Evolutionary conservation across 2,888 invertebrate genomes (phyloP).

Genomic region (Tipula confusa): DNA sequence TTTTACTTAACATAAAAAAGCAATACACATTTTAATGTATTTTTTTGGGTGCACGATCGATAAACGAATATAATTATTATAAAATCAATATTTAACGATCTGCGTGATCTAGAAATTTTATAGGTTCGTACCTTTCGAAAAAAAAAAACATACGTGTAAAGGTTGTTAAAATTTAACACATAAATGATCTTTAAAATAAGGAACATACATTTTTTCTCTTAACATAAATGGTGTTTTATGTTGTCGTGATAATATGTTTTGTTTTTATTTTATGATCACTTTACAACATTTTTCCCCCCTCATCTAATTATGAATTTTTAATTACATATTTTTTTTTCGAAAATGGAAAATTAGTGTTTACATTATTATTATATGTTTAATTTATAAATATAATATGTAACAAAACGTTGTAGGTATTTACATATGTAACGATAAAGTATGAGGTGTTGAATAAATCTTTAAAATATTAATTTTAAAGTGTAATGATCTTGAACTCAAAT

Average conservation of each 20-base stretch:
- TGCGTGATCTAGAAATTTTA: neutral
- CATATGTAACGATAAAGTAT: neutral
- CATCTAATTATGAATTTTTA: slow-evolving; percentile 3
- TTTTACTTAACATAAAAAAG: neutral
- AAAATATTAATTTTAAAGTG: neutral
- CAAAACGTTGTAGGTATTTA: neutral
- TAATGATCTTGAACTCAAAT: neutral
- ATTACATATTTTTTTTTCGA: neutral
- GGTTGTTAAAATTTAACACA: neutral
- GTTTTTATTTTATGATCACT: neutral
- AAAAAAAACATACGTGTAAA: too few species aligned
- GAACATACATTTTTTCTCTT: neutral
- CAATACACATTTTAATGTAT: neutral
- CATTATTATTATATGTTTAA: neutral
- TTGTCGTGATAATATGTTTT: neutral
- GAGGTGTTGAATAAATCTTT: neutral
- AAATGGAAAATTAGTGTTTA: neutral
- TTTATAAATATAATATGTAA: neutral
- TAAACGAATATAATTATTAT: neutral
- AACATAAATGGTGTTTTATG: neutral
- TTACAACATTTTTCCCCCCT: neutral
- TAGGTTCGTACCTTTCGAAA: neutral
- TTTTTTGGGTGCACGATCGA: neutral
- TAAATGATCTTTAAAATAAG: neutral
- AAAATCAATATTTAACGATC: neutral